Percentiles rank a stretch among this genome's conserved stretches.
Evolutionary conservation across 2,888 invertebrate species (phyloP).

Genomic region (Andricus curvator): DNA sequence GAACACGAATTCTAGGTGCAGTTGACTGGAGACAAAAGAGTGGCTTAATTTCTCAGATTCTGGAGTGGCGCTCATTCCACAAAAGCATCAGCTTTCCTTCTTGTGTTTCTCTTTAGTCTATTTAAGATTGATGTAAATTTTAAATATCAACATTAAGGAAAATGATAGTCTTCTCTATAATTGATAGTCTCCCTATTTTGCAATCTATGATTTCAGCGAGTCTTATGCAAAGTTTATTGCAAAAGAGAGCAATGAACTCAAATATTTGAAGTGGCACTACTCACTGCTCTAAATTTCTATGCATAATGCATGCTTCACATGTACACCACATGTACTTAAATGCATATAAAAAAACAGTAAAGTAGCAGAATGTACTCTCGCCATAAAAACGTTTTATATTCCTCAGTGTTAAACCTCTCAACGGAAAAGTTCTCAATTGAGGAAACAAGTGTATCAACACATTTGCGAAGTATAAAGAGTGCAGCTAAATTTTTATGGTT

Average conservation of each 20-base stretch:
- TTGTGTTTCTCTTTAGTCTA: not conserved
- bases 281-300: not conserved
- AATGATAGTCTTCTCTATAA: not conserved
- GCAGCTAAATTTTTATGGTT: conserved; percentile 26
- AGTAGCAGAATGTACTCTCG: not conserved
- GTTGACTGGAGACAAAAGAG: not conserved
- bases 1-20: not conserved
- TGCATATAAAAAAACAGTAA: conserved; percentile 7
- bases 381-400: conserved; percentile 7
- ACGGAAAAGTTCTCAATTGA: conserved; percentile 24
- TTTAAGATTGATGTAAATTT: not conserved
- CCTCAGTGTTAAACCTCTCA: conserved; percentile 6
- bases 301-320: not conserved
- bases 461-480: conserved; percentile 13
- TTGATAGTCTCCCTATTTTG: not conserved
- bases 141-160: not conserved
- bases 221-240: not conserved
- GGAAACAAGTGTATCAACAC: conserved; percentile 30
- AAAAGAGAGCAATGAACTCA: not conserved
- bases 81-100: not conserved
- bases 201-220: not conserved
- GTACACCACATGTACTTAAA: not conserved
- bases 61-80: not conserved
- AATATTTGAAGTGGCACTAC: conserved; percentile 4
- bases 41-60: not conserved